A percentile compares a stretch with the other conserved stretches of the same genome.
phyloP scores from a whole-genome alignment of 2,113 vertebrate genomes.

The Anoura caudifer region DNA sequence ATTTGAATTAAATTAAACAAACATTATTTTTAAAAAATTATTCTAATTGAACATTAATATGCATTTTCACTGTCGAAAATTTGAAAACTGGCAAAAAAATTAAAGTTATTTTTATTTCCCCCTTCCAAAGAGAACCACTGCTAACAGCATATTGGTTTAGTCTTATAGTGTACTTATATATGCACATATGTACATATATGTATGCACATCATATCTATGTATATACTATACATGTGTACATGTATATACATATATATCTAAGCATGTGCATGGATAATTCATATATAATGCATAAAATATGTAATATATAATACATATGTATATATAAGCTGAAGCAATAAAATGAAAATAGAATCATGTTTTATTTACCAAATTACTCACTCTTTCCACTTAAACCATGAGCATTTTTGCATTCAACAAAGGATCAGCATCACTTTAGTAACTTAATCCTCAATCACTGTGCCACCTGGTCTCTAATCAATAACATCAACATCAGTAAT shows the following conservation, averaged over 20 bases:
- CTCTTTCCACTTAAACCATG: not conserved
- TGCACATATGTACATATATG: no score
- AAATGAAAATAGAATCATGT: not conserved
- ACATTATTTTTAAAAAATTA: not conserved
- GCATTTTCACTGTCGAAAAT: not conserved
- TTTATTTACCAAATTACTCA: not conserved
- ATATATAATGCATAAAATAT: not conserved
- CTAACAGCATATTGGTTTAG: not conserved
- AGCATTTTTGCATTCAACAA: not conserved
- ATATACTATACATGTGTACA: accelerated
- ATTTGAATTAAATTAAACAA: not conserved
- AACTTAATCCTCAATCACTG: accelerated
- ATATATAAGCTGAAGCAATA: not conserved
- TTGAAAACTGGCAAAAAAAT: not conserved
- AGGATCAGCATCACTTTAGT: accelerated
- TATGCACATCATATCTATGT: not conserved
- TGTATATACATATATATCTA: not conserved
- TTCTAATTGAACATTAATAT: not conserved
- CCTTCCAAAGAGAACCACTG: not conserved
- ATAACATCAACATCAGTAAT: accelerated
- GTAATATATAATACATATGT: not conserved
- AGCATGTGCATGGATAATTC: no score
- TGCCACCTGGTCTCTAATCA: accelerated
- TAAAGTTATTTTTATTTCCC: not conserved
- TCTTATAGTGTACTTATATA: not conserved